phyloP scores from a whole-genome alignment of 1,140 invertebrate species.

The Lepidurus couesii region DNA sequence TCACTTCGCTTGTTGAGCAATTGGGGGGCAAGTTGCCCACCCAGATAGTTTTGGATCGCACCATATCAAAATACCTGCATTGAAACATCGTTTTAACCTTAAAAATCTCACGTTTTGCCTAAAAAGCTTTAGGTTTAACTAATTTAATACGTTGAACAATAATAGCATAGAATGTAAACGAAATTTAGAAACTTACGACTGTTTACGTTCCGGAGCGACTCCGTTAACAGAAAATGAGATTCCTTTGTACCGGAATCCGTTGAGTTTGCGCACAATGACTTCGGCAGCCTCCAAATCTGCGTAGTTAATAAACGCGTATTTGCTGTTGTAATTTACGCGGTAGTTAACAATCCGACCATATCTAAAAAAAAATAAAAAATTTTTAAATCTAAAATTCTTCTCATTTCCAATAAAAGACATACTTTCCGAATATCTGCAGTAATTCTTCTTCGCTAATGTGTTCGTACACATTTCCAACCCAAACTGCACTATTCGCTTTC shows the following conservation, averaged over 20 bases:
- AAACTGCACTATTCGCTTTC: neutral
- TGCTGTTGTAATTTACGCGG: neutral
- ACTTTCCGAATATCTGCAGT: constrained; percentile 7
- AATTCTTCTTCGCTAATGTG: neutral
- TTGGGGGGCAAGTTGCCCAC: neutral
- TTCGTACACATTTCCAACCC: neutral
- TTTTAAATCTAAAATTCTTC: neutral
- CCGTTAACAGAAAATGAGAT: constrained; percentile 10
- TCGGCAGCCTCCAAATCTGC: neutral
- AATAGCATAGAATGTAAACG: too few relatives aligned
- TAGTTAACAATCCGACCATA: neutral
- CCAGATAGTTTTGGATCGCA: constrained; percentile 9
- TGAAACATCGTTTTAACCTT: neutral
- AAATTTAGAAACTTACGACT: neutral
- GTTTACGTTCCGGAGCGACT: neutral
- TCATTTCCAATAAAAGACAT: neutral
- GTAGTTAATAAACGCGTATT: constrained; percentile 2
- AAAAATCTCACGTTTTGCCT: neutral
- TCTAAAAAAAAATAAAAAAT: neutral
- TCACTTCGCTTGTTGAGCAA: neutral
- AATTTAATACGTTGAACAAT: too few relatives aligned
- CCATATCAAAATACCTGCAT: neutral
- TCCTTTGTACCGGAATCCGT: neutral
- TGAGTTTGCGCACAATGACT: neutral
- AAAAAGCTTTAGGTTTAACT: too few relatives aligned